Base-by-base conservation (phyloP, 92 coral and sea anemone genomes). In the Umimayanthus kanabou region DNA sequence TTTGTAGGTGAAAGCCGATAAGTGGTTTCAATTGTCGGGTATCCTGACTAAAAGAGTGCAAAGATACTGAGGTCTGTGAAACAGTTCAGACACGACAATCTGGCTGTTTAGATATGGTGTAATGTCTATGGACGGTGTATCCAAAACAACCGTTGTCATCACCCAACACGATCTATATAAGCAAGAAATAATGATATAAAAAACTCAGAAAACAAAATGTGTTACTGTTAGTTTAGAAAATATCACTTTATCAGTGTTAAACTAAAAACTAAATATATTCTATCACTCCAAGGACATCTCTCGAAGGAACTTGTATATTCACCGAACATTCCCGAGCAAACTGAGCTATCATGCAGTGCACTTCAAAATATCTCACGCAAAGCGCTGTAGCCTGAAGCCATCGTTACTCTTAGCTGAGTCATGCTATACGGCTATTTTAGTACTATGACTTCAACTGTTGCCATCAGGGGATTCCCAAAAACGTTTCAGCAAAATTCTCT, bases 1-100 rank as follows among this genome's bases (percentile, higher is more conserved):
- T 75, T 39, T 75, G 20, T 45, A 55, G 77, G n/a, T 69, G 65
- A 43, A 43, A 83, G 67, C 77, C 76, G 43, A 65, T 47, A 83
- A 83, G 78, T 83, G 42, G 65, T 70, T 83, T 50, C 67, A 83
- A 45, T 70, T 42, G 42, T 25, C 25, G 42, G 39, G 67, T 20
- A 80, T 50, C 76, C 20, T 71, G 76, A 71, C 76, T 67, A 71
- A 25, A 14, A 61, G 76, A 71, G 40, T 71, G 76, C 39, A 28
- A 28, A 71, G 76, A 28, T 71, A 33, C 37, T 33, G 37, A 28
- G 37, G 5, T 71, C 40, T 71, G 29, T 40, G 29, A 71, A 71
- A 71, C 30, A 67, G 73, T 67, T 67, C 73, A 67, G 40, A 71
- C 76, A 57, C 65, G 23, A 57, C 65, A 57, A 57, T 47, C 11